Evolutionary conservation across 2,113 vertebrate species (phyloP).

Genomic region (Oryzias curvinotus): DNA sequence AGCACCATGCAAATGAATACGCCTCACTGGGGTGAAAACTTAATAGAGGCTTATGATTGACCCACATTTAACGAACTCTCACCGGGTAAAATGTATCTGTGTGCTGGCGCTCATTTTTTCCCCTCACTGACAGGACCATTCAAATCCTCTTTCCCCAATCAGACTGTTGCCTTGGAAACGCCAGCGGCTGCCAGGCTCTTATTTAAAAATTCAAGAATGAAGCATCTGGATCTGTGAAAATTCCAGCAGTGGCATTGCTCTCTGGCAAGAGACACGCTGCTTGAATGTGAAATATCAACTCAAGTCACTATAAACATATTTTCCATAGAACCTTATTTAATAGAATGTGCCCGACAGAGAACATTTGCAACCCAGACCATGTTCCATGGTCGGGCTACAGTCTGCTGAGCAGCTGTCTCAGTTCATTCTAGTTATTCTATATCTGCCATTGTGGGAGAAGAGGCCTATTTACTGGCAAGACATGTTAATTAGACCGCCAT

Average conservation of each 20-base stretch:
- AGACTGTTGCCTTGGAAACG: constrained; percentile 74
- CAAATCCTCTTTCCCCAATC: constrained; percentile 63
- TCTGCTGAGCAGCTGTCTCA: constrained; percentile 40
- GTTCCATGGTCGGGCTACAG: constrained; percentile 32
- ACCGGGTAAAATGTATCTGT: constrained; percentile 55
- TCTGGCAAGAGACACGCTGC: constrained; percentile 22
- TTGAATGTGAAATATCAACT: constrained; percentile 10
- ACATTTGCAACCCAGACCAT: constrained; percentile 29
- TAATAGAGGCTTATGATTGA: constrained; percentile 72
- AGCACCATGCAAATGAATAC: constrained; percentile 69
- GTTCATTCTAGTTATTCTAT: constrained; percentile 32
- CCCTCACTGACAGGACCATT: constrained; percentile 61
- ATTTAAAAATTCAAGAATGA: constrained; percentile 65
- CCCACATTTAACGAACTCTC: constrained; percentile 75
- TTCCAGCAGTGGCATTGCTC: constrained; percentile 51
- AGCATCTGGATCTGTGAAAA: constrained; percentile 49
- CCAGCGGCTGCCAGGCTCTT: constrained; percentile 59
- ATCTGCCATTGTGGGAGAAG: constrained; percentile 47
- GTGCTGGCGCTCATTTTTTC: constrained; percentile 60
- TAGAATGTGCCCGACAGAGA: constrained; percentile 35
- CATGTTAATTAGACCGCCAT: constrained; percentile 56
- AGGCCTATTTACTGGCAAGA: constrained; percentile 55
- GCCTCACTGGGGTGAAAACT: constrained; percentile 65
- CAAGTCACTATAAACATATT: constrained; percentile 23
- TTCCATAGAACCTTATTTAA: constrained; percentile 20